Base-by-base conservation (phyloP, 2,888 invertebrate genomes). In the Heteromyza rotundicornis region DNA sequence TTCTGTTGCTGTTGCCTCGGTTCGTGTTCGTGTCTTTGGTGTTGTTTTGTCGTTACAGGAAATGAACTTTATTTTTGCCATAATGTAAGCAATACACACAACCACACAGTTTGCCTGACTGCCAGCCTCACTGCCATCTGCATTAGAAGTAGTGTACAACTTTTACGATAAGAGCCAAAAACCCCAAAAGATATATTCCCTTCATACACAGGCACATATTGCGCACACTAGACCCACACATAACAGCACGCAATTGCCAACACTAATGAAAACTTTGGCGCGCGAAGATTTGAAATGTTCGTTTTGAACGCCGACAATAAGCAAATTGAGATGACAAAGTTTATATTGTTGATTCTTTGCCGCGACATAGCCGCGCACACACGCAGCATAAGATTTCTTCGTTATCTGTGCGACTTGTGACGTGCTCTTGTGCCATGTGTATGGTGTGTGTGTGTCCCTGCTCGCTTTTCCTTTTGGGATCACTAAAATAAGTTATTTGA, bases 291-390 rank as follows among this genome's bases (percentile, higher is more conserved):
- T 47, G 57, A 56, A 56, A 24, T 17, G 47, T 44, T 44, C 47
- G 32, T 24, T 24, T 56, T n/a, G 40, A 19, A 59, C 67, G 68
- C 68, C 71, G 71, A 71, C 72, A 73, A 75, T 77, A 76, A 75
- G 75, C 71, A 77, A 75, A 75, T 73, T 75, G 71, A 72, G 74
- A 73, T 73, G 75, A 73, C 70, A 73, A 75, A 77, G 68, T 75
- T 75, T 76, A 77, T 76, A 76, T 75, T 75, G 75, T 75, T 75
- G 74, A 72, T 75, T 70, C 70, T 74, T 70, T 67, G 68, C 63
- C n/a, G 56, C 67, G 65, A 53, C 51, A 61, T n/a, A n/a, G n/a
- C n/a, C 35, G 36, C 59, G 55, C 35, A 20, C 27, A 49, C 32
- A 59, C 44, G 35, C 58, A 24, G 17, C 22, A 32, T 32, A 12